Conservation (phyloP, 2,888 invertebrate genomes). For the Melinaea menophilus region DNA sequence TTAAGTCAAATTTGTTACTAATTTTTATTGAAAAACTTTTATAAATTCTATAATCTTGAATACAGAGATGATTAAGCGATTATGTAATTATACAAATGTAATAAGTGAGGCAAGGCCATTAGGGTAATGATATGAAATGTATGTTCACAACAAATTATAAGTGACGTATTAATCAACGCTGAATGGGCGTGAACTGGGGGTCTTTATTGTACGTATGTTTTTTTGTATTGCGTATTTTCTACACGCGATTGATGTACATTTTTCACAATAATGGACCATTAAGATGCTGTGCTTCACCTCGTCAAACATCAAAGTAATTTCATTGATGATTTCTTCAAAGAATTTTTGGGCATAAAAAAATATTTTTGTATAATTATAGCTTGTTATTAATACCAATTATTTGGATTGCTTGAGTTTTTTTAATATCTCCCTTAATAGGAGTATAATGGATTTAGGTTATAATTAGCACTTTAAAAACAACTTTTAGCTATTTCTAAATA, state of each 20-base stretch:
- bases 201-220: background rate
- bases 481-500: too few species aligned
- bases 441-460: too few species aligned
- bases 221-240: background rate
- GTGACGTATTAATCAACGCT: conserved; percentile 18
- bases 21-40: background rate
- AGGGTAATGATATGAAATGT: conserved; percentile 25
- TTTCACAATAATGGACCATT: background rate
- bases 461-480: too few species aligned
- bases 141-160: conserved; percentile 22
- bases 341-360: too few species aligned
- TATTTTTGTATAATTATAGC: too few species aligned
- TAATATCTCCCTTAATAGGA: too few species aligned
- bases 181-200: conserved; percentile 9
- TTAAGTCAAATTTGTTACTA: background rate
- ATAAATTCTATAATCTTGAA: background rate
- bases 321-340: too few species aligned
- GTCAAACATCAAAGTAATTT: too few species aligned
- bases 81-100: conserved; percentile 6
- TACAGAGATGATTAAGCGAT: background rate
- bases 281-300: background rate
- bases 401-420: too few species aligned
- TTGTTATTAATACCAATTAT: too few species aligned
- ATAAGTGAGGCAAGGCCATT: conserved; percentile 16
- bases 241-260: background rate